A percentile compares a stretch with the other conserved stretches of the same genome.
Evolutionary conservation across 30 jellyfish, hydroid and myxozoan species (phyloP).

Genomic region (Mastigias papua): DNA sequence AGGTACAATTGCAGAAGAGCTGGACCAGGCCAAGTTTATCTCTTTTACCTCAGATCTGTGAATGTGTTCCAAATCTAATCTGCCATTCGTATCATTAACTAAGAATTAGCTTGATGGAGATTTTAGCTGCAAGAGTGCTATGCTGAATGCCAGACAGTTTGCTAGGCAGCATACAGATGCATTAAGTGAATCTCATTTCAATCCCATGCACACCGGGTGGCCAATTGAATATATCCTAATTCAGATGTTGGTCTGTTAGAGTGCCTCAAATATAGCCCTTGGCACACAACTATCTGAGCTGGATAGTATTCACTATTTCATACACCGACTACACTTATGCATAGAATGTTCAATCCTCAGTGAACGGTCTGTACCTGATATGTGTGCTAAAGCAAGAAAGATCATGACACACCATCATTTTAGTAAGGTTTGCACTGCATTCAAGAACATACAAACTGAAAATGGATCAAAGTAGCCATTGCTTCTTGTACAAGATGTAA

Average conservation of each 20-base stretch:
- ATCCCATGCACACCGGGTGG: slow-evolving; percentile 66
- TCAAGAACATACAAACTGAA: slow-evolving; percentile 76
- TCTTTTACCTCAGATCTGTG: slow-evolving; percentile 75
- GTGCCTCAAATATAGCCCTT: slow-evolving; percentile 76
- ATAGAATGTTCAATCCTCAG: slow-evolving; percentile 46
- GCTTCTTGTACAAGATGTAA: slow-evolving; percentile 31
- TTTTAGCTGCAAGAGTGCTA: slow-evolving; percentile 63
- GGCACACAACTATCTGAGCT: slow-evolving; percentile 54
- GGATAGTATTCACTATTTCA: slow-evolving; percentile 69
- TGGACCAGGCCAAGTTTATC: slow-evolving; percentile 63
- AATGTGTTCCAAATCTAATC: slow-evolving; percentile 76
- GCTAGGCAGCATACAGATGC: slow-evolving; percentile 74
- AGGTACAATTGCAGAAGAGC: slow-evolving; percentile 39
- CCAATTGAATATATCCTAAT: slow-evolving; percentile 58
- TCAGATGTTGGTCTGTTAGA: slow-evolving; percentile 77
- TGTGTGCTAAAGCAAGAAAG: slow-evolving; percentile 56
- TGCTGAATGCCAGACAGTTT: slow-evolving; percentile 66
- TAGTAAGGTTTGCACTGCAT: slow-evolving; percentile 75
- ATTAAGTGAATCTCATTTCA: slow-evolving; percentile 47
- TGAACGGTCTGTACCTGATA: slow-evolving; percentile 70
- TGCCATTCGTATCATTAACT: slow-evolving; percentile 62
- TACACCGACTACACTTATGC: slow-evolving; percentile 62
- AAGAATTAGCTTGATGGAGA: slow-evolving; percentile 68
- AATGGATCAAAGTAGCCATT: too few species aligned
- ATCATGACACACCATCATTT: slow-evolving; percentile 78